phyloP scores from a whole-genome alignment of 2,888 invertebrate genomes.

The Orthosia gracilis region DNA sequence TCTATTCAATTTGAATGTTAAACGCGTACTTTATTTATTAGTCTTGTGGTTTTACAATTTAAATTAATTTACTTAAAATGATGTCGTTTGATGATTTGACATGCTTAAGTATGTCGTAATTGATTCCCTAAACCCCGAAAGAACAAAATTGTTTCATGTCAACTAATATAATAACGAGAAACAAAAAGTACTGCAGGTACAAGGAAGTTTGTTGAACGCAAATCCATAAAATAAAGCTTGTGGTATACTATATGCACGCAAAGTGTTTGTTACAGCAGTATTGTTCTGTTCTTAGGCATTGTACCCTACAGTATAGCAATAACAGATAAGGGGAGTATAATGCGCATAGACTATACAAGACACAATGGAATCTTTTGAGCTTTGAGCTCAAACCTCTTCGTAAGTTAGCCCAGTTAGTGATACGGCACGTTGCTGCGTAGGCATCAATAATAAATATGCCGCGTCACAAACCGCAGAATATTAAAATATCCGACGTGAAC shows the following conservation, averaged over 20 bases:
- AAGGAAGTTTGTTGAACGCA: slow-evolving; percentile 56
- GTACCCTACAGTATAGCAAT: slow-evolving; percentile 84
- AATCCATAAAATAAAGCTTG: slow-evolving; percentile 68
- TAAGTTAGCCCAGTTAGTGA: slow-evolving; percentile 47
- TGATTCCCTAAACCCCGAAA: slow-evolving; percentile 3
- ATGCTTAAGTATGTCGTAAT: not conserved
- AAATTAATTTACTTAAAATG: not conserved
- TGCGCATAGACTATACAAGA: slow-evolving; percentile 75
- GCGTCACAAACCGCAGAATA: slow-evolving; percentile 44
- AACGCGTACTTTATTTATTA: not conserved
- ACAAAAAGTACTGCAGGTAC: slow-evolving; percentile 42
- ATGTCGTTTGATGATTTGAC: not conserved
- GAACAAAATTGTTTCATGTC: not conserved
- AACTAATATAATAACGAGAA: not conserved
- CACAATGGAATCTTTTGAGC: slow-evolving; percentile 77
- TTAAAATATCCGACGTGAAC: slow-evolving; percentile 29
- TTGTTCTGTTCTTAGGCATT: slow-evolving; percentile 81
- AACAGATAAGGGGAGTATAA: slow-evolving; percentile 87
- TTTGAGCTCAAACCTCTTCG: slow-evolving; percentile 69
- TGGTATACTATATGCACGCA: slow-evolving; percentile 75
- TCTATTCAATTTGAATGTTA: not conserved
- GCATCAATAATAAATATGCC: slow-evolving; percentile 32
- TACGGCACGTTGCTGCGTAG: slow-evolving; percentile 42
- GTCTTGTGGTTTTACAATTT: slow-evolving; percentile 19
- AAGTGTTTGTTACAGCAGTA: slow-evolving; percentile 80